A percentile compares a stretch with the other conserved stretches of the same genome.
These are phyloP conservation scores for Scaptomyza reducta DNA, from an alignment of 2,888 invertebrate genomes.

Conservation along the genomic window DNA sequence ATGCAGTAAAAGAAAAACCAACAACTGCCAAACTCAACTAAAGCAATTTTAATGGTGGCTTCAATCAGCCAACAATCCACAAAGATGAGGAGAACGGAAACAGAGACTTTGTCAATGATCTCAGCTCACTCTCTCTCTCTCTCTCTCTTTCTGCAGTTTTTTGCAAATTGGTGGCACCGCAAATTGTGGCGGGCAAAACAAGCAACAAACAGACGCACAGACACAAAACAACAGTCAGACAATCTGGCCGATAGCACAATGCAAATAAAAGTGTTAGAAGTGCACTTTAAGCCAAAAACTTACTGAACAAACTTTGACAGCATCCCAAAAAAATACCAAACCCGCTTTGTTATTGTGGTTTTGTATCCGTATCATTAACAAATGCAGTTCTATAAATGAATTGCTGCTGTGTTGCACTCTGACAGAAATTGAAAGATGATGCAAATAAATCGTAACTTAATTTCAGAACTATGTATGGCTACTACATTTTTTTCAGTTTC, in stretches of 20 bases:
- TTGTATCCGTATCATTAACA: constrained; percentile 6
- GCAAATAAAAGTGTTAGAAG: constrained; percentile 37
- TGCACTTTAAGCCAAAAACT: constrained; percentile 2
- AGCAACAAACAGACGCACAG: constrained; percentile 5
- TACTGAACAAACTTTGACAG: constrained; percentile 6
- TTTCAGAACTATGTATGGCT: too few species aligned
- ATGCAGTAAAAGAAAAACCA: constrained; percentile 29
- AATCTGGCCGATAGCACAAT: constrained; percentile 19
- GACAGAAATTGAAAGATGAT: too few species aligned
- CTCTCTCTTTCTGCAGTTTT: constrained; percentile 4
- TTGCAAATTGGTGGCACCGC: constrained; percentile 41
- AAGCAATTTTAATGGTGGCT: constrained; percentile 48
- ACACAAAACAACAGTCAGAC: constrained; percentile 5
- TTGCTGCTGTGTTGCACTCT: neutral
- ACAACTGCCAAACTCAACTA: constrained; percentile 23
- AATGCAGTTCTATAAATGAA: constrained; percentile 10
- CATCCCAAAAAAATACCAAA: constrained; percentile 8
- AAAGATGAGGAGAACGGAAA: neutral
- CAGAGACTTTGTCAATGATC: constrained; percentile 6
- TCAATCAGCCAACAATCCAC: constrained; percentile 51
- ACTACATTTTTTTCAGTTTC: too few species aligned
- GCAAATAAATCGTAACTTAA: too few species aligned
- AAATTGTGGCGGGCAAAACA: constrained; percentile 35
- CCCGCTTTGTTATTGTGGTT: constrained; percentile 15
- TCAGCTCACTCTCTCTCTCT: neutral